These are phyloP conservation scores for Atta cephalotes DNA, from an alignment of 1,140 invertebrate genomes.

Conservation along the genomic window DNA sequence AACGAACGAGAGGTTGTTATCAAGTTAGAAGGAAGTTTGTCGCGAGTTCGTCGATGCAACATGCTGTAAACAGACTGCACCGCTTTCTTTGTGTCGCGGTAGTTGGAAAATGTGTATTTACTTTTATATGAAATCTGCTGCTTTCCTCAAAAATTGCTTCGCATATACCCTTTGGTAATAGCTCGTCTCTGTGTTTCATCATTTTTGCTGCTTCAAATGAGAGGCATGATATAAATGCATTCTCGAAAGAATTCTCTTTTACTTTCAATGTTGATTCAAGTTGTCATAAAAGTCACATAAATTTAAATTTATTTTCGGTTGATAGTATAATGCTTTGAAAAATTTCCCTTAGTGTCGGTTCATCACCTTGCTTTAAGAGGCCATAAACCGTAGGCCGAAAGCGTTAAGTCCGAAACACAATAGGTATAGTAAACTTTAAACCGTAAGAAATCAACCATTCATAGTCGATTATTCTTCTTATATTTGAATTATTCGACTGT, in stretches of 20 bases:
- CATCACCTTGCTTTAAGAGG: too few relatives aligned
- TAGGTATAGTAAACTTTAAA: too few relatives aligned
- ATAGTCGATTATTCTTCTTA: too few relatives aligned
- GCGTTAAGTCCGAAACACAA: too few relatives aligned
- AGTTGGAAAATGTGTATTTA: conserved; percentile 45
- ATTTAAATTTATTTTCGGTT: neutral
- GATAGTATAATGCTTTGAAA: neutral
- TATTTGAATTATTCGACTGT: too few relatives aligned
- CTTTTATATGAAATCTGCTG: conserved; percentile 31
- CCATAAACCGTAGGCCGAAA: too few relatives aligned
- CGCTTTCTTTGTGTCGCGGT: conserved; percentile 42
- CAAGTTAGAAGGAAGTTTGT: conserved; percentile 59
- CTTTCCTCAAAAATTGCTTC: conserved; percentile 22
- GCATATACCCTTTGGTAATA: neutral
- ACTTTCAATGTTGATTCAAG: neutral
- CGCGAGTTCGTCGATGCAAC: conserved; percentile 56
- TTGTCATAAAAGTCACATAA: neutral
- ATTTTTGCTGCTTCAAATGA: conserved; percentile 11
- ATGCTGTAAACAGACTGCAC: conserved; percentile 55
- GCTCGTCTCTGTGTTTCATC: neutral
- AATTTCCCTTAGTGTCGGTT: too few relatives aligned
- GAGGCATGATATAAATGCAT: conserved; percentile 1
- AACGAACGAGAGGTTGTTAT: conserved; percentile 62
- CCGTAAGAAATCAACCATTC: too few relatives aligned
- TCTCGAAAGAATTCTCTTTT: neutral